Percentiles rank a stretch among this genome's conserved stretches.
phyloP scores from a whole-genome alignment of 92 coral and sea anemone genomes.

The Heliopora coerulea region DNA sequence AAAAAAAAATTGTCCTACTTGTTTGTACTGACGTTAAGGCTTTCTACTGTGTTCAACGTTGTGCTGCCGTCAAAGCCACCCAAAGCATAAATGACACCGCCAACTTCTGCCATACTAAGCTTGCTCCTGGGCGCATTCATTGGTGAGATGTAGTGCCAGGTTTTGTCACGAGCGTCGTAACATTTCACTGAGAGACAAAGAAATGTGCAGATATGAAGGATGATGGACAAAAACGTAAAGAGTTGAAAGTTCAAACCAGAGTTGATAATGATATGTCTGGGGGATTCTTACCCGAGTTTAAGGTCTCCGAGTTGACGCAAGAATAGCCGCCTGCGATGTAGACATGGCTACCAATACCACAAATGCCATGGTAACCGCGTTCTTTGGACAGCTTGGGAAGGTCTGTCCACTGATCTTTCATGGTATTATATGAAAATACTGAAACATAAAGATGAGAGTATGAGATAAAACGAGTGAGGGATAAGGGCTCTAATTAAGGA shows the following conservation, averaged over 20 bases:
- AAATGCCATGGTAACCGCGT: slow-evolving; percentile 95
- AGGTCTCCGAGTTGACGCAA: slow-evolving; percentile 88
- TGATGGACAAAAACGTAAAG: no score
- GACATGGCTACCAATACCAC: slow-evolving; percentile 86
- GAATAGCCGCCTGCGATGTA: slow-evolving; percentile 90
- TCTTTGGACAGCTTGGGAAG: slow-evolving; percentile 88
- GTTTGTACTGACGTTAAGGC: slow-evolving; percentile 67
- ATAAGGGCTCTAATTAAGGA: no score
- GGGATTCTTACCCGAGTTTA: slow-evolving; percentile 67
- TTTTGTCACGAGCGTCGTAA: slow-evolving; percentile 89
- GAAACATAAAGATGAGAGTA: background rate
- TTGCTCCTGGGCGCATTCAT: slow-evolving; percentile 91
- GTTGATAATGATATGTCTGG: background rate
- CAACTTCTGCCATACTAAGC: slow-evolving; percentile 91
- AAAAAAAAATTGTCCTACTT: slow-evolving; percentile 68
- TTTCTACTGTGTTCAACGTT: slow-evolving; percentile 84
- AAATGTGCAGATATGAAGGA: background rate
- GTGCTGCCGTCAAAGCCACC: slow-evolving; percentile 96
- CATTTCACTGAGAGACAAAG: slow-evolving; percentile 58
- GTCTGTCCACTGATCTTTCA: slow-evolving; percentile 86
- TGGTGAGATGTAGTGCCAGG: slow-evolving; percentile 82
- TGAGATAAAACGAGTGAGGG: background rate
- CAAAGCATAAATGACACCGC: slow-evolving; percentile 77
- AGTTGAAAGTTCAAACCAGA: background rate
- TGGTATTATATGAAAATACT: slow-evolving; percentile 86